Evolutionary conservation across 2,113 vertebrate species (phyloP).

Genomic region (Paracanthobrama guichenoti): DNA sequence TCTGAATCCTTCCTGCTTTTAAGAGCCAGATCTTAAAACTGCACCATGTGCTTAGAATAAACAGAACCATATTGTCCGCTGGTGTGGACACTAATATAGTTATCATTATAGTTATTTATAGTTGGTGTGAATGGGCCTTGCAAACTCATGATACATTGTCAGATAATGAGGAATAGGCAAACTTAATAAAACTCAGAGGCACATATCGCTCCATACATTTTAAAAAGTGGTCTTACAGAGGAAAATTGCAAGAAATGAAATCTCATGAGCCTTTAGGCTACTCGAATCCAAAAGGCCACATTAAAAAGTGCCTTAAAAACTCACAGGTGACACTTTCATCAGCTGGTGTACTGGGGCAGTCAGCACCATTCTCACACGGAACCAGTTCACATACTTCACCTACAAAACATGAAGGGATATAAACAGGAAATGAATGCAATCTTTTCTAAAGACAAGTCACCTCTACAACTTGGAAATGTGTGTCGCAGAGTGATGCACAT

Average conservation of each 20-base stretch:
- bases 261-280: background rate
- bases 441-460: background rate
- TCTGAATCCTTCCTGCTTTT: too few species aligned
- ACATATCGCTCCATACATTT: background rate
- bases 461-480: background rate
- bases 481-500: background rate
- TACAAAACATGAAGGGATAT: constrained; percentile 14
- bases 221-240: background rate
- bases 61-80: too few species aligned
- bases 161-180: background rate
- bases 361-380: constrained; percentile 42
- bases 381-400: constrained; percentile 44
- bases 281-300: background rate
- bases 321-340: constrained; percentile 39
- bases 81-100: too few species aligned
- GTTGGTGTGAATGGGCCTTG: too few species aligned
- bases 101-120: too few species aligned
- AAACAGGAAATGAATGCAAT: background rate
- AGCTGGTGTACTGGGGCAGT: constrained; percentile 31
- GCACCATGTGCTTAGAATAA: too few species aligned
- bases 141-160: background rate
- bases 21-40: too few species aligned
- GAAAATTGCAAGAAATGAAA: background rate
- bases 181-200: background rate
- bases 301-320: background rate